These are phyloP conservation scores for Hoplias malabaricus DNA, from an alignment of 2,113 vertebrate genomes.

Conservation along the genomic window DNA sequence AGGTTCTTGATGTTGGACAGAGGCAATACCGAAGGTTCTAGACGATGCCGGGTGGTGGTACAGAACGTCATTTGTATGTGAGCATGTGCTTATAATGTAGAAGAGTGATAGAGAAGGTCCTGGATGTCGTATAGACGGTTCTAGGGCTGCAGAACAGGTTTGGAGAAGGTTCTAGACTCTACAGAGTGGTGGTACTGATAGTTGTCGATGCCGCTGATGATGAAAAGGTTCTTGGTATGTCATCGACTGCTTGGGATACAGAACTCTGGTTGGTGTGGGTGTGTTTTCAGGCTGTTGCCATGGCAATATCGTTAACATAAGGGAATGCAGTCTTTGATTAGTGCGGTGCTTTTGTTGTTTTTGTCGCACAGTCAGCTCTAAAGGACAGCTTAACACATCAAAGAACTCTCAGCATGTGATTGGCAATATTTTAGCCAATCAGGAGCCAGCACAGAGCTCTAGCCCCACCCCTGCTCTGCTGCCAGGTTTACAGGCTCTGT, in stretches of 20 bases:
- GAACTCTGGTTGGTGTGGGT: constrained; percentile 35
- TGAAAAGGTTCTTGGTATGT: constrained; percentile 34
- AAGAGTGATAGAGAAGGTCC: neutral
- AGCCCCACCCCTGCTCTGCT: neutral
- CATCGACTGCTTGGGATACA: constrained; percentile 28
- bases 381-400: constrained; percentile 65
- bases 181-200: neutral
- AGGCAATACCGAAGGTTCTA: neutral
- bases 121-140: no score
- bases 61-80: no score
- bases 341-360: constrained; percentile 53
- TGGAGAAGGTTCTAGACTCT: neutral
- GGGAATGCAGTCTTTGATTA: constrained; percentile 59
- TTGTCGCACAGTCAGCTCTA: constrained; percentile 55
- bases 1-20: no score
- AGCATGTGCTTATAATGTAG: no score
- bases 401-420: constrained; percentile 50
- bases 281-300: constrained; percentile 43
- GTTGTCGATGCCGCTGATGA: constrained; percentile 1
- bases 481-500: neutral
- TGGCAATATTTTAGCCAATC: constrained; percentile 36
- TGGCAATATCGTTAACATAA: constrained; percentile 50
- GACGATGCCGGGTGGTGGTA: neutral
- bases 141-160: neutral
- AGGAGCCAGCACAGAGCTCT: constrained; percentile 20